These are phyloP conservation scores for Barbus barbus DNA, from an alignment of 2,113 vertebrate genomes.

Conservation along the genomic window DNA sequence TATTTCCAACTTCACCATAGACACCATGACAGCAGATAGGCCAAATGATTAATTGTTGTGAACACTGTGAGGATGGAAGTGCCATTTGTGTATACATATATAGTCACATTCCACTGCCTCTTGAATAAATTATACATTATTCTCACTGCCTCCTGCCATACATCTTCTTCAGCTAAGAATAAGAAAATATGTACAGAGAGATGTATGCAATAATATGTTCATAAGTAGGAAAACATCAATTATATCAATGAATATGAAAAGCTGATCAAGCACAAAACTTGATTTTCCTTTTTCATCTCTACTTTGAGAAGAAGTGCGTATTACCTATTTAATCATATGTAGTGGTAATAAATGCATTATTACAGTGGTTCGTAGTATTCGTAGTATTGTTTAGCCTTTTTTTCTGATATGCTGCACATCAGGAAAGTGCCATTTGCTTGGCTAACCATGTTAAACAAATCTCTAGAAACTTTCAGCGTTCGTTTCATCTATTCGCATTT, in stretches of 20 bases:
- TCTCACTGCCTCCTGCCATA: slow-evolving; percentile 26
- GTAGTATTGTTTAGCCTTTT: background rate
- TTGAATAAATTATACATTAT: slow-evolving; percentile 9
- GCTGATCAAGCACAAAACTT: background rate
- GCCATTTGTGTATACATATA: slow-evolving; percentile 15
- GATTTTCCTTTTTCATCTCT: too few relatives aligned
- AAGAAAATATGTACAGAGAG: background rate
- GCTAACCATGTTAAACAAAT: background rate
- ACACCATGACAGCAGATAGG: slow-evolving; percentile 10
- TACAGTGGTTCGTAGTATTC: too few relatives aligned
- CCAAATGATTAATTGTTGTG: slow-evolving; percentile 17
- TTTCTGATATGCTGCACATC: background rate
- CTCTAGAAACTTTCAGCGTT: background rate
- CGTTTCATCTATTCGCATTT: background rate
- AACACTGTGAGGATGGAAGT: background rate
- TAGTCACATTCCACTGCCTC: slow-evolving; percentile 41
- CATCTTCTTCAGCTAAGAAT: slow-evolving; percentile 10
- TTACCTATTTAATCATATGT: background rate
- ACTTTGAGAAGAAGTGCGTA: background rate
- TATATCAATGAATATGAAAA: background rate
- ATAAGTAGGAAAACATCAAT: background rate
- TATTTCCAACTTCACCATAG: slow-evolving; percentile 34
- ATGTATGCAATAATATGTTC: background rate
- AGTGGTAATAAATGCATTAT: background rate
- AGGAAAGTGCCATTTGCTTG: background rate